Base-by-base conservation (phyloP, 1,140 invertebrate species). In the Pantala flavescens region DNA sequence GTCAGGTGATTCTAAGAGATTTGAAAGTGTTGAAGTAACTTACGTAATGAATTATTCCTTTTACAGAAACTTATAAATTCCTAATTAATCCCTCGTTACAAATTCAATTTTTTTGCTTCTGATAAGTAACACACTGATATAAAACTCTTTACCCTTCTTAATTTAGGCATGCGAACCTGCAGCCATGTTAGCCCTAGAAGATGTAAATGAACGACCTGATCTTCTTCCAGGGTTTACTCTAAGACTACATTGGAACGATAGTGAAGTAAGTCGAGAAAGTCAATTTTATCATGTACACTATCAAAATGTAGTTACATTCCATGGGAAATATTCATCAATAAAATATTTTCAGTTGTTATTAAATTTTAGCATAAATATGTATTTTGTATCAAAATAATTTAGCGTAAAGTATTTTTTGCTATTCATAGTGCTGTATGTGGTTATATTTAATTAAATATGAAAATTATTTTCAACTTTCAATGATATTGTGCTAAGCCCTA, bases 171-270 rank as follows among this genome's bases (percentile, higher is more conserved):
- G 95, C 81, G 93, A 94, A 88, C 96, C 96, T 70, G 97, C 98
- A 23, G 97, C 97, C 71, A 88, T 93, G 82, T 88, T 99, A 82
- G 98, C 98, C 12, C 86, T 99, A 76, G 91, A 95, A 78, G 97
- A 99, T 86, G 96, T 99, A 71, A 99, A 99, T 86, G 90, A 89
- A 36, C 86, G 90, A 77, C 88, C 88, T 72, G 93, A 98, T 85
- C 86, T 99, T 78, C 85, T 99, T 75, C 92, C 93, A 43, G 96
- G 96, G 36, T 99, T 98, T 82, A 89, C 89, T 73, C 86, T 99
- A 42, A 90, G 91, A 80, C 87, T 99, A 77, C 93, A 97, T 82
- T 96, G 93, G 84, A 97, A 98, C 84, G 97, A 99, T 81, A 99
- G 96, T 82, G 93, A 98, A 90, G 97, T 99, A 86, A 87, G 82